phyloP scores from a whole-genome alignment of 2,113 vertebrate species.

The Pristiophorus japonicus region DNA sequence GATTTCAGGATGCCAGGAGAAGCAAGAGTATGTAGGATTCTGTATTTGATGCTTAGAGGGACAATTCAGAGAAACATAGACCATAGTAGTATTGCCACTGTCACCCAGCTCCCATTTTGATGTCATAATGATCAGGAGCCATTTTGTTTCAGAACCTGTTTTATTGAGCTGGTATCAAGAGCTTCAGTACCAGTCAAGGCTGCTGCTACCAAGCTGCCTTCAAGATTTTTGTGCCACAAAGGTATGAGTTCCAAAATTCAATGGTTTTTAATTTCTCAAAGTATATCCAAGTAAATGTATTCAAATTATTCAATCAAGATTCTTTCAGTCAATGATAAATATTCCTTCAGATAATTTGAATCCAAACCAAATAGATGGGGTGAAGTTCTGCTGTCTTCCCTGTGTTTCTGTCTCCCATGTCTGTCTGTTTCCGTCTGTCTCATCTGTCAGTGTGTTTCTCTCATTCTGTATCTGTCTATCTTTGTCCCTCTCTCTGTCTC shows the following conservation, averaged over 20 bases:
- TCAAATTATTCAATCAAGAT: not conserved
- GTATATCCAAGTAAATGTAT: not conserved
- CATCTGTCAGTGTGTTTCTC: not conserved
- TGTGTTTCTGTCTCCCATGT: not conserved
- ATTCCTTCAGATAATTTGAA: not conserved
- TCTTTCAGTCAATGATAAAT: not conserved
- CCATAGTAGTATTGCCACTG: not conserved
- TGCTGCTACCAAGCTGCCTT: not conserved
- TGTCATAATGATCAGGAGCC: not conserved
- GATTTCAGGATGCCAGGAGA: not conserved
- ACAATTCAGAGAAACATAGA: not conserved
- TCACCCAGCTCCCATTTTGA: not conserved
- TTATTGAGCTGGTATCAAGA: not conserved
- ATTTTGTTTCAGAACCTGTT: not conserved
- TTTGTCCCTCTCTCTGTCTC: not conserved
- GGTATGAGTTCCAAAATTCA: not conserved
- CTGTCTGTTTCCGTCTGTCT: not conserved
- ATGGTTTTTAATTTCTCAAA: not conserved
- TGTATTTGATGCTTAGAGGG: not conserved
- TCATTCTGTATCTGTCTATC: not conserved
- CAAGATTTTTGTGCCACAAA: not conserved
- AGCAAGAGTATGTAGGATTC: not conserved
- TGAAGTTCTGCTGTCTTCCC: not conserved
- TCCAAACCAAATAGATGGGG: not conserved
- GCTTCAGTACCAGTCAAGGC: not conserved